Conservation (phyloP, 2,888 invertebrate species). For the Julus scanicus region DNA sequence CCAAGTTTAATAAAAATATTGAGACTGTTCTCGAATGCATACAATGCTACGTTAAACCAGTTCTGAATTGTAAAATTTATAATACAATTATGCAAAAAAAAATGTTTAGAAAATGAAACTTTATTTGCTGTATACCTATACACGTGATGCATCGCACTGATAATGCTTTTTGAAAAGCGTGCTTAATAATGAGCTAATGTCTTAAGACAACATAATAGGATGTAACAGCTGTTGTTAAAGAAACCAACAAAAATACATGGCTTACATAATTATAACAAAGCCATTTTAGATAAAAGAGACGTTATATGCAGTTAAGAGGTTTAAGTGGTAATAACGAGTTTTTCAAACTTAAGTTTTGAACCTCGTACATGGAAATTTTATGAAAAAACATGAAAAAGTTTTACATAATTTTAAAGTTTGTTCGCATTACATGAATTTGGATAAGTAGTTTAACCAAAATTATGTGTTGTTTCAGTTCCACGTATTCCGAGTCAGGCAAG, state of each 20-base stretch:
- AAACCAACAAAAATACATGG: not conserved
- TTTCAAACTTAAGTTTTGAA: not conserved
- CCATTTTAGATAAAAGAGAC: not conserved
- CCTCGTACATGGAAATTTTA: too few relatives aligned
- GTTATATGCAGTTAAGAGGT: not conserved
- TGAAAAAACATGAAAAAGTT: too few relatives aligned
- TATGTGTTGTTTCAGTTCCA: constrained; percentile 69
- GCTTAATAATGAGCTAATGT: constrained; percentile 7
- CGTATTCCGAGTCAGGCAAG: constrained; percentile 79
- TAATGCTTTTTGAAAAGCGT: not conserved
- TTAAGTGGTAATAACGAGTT: not conserved
- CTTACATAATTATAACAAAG: not conserved
- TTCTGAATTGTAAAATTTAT: too few relatives aligned
- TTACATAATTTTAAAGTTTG: not conserved
- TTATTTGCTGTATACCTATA: not conserved
- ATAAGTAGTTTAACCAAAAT: too few relatives aligned
- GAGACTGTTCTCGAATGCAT: too few relatives aligned
- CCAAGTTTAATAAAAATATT: too few relatives aligned
- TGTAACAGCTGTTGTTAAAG: constrained; percentile 2
- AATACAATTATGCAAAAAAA: not conserved
- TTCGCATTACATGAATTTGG: too few relatives aligned
- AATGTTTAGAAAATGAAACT: not conserved
- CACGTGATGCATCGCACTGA: not conserved
- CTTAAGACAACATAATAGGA: not conserved
- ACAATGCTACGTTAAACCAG: too few relatives aligned